Evolutionary conservation across 92 coral and sea anemone species (phyloP).

Genomic region (Parazoanthus atlanticus): DNA sequence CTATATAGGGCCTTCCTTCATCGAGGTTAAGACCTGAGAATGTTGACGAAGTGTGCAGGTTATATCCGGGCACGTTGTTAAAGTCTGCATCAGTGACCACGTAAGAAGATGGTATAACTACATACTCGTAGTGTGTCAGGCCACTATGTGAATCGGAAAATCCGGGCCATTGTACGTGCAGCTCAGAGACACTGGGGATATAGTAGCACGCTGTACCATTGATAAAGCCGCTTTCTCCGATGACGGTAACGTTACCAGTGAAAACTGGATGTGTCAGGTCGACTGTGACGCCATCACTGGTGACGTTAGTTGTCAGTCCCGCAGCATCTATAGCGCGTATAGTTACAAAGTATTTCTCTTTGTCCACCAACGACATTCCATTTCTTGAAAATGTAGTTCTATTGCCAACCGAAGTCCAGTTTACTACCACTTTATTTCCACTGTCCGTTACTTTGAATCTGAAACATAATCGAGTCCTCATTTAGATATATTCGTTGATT

Average conservation of each 20-base stretch:
- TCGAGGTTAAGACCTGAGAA: constrained; percentile 61
- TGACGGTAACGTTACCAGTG: constrained; percentile 71
- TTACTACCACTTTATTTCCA: constrained; percentile 46
- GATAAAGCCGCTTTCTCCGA: constrained; percentile 60
- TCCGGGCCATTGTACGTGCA: constrained; percentile 75
- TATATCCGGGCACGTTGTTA: constrained; percentile 65
- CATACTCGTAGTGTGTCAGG: constrained; percentile 75
- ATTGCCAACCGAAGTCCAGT: constrained; percentile 82
- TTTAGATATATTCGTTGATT: background rate
- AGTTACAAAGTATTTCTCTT: constrained; percentile 72
- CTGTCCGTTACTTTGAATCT: constrained; percentile 70
- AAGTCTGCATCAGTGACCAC: constrained; percentile 59
- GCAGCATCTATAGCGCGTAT: constrained; percentile 81
- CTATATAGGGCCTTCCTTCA: constrained; percentile 63
- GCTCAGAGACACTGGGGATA: constrained; percentile 55
- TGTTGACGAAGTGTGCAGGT: constrained; percentile 68
- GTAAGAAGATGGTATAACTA: constrained; percentile 51
- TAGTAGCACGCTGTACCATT: constrained; percentile 73
- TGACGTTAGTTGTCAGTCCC: constrained; percentile 67
- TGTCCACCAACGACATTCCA: constrained; percentile 61
- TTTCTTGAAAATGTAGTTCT: constrained; percentile 59
- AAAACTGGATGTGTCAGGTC: constrained; percentile 86
- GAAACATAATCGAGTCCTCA: background rate
- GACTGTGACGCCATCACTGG: constrained; percentile 75
- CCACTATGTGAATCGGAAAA: constrained; percentile 86